Evolutionary conservation across 2,797 vertebrate species (phyloP).

Genomic region (Pterois miles): DNA sequence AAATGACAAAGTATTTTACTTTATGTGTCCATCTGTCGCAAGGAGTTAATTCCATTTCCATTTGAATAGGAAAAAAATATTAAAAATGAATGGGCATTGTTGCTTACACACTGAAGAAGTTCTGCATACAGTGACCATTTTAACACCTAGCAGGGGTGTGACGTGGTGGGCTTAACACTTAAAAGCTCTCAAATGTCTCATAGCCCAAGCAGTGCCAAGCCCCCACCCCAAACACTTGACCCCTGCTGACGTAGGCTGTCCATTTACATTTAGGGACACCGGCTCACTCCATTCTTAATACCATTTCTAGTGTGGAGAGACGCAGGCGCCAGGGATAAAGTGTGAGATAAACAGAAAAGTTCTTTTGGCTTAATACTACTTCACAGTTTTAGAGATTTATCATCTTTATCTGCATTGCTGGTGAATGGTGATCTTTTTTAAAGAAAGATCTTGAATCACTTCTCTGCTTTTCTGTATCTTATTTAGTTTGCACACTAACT

Average conservation of each 20-base stretch:
- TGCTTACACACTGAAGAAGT: conserved; percentile 19
- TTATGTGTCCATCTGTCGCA: conserved; percentile 2
- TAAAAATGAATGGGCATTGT: conserved; percentile 38
- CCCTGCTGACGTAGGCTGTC: conserved; percentile 80
- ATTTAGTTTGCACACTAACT: conserved; percentile 24
- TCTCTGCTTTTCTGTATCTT: conserved; percentile 20
- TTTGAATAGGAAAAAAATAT: conserved; percentile 1
- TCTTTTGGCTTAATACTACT: background rate
- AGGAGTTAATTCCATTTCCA: conserved; percentile 2
- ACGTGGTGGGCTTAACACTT: conserved; percentile 75
- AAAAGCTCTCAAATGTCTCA: conserved; percentile 83
- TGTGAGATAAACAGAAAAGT: conserved; percentile 25
- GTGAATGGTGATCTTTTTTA: conserved; percentile 22
- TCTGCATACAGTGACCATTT: conserved; percentile 66
- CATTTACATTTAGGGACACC: conserved; percentile 81
- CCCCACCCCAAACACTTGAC: conserved; percentile 74
- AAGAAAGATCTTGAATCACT: background rate
- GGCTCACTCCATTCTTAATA: conserved; percentile 77
- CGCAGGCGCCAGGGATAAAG: conserved; percentile 60
- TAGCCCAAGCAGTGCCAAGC: conserved; percentile 78
- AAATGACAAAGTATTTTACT: conserved; percentile 1
- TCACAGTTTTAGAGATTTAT: conserved; percentile 32
- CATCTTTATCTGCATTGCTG: background rate
- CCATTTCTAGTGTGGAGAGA: conserved; percentile 66
- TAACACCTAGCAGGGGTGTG: conserved; percentile 77